phyloP scores from a whole-genome alignment of 2,888 invertebrate genomes.

The Augochlorella aurata region DNA sequence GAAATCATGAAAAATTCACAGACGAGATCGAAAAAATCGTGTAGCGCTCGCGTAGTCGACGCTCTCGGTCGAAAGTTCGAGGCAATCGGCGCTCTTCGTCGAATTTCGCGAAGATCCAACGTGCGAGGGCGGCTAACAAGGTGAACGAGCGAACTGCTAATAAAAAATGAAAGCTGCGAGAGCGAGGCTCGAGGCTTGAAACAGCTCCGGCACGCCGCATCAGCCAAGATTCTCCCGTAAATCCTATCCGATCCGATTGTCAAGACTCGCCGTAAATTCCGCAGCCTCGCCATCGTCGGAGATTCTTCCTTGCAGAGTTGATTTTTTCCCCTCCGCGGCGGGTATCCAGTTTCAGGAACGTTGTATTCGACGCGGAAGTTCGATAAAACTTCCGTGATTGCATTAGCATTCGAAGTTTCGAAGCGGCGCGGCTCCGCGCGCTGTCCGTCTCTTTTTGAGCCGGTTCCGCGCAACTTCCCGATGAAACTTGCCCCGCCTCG shows the following conservation, averaged over 20 bases:
- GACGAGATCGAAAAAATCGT: not conserved
- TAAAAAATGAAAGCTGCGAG: slow-evolving; percentile 3
- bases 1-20: no score
- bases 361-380: slow-evolving; percentile 25
- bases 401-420: slow-evolving; percentile 41
- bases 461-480: slow-evolving; percentile 8
- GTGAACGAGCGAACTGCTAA: not conserved
- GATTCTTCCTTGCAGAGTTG: slow-evolving; percentile 14
- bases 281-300: slow-evolving; percentile 3
- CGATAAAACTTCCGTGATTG: slow-evolving; percentile 41
- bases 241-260: slow-evolving; percentile 8
- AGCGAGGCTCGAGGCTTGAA: not conserved
- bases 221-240: not conserved
- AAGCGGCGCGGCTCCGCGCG: no score
- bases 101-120: not conserved
- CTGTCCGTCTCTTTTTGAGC: slow-evolving; percentile 31
- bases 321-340: not conserved
- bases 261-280: slow-evolving; percentile 21
- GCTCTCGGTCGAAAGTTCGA: not conserved
- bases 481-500: slow-evolving; percentile 8
- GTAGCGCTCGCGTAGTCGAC: not conserved
- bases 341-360: slow-evolving; percentile 18
- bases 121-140: not conserved
- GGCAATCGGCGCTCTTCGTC: not conserved
- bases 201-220: not conserved